Conservation (phyloP, 2,797 vertebrate species). For the Sciurus vulgaris region DNA sequence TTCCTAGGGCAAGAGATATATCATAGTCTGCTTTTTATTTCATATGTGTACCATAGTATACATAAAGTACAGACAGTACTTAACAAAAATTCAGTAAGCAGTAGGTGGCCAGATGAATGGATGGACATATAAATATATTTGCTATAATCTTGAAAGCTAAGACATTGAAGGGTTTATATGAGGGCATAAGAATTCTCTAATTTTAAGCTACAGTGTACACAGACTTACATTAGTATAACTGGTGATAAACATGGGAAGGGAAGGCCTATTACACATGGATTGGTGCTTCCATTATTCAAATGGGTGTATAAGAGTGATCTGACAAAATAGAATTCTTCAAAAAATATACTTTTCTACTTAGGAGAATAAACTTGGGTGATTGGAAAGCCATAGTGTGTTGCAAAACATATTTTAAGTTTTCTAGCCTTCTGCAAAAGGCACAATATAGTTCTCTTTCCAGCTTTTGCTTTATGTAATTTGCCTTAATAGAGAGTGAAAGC, state of each 20-base stretch:
- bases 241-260: neutral
- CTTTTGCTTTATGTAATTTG: conserved; percentile 61
- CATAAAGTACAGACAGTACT: neutral
- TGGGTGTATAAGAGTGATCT: neutral
- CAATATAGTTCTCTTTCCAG: neutral
- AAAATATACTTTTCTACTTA: conserved; percentile 25
- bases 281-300: conserved; percentile 21
- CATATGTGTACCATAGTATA: neutral
- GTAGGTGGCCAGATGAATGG: neutral
- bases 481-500: conserved; percentile 68
- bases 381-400: neutral
- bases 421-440: conserved; percentile 31
- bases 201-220: neutral
- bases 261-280: neutral
- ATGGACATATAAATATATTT: neutral
- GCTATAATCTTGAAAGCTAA: neutral
- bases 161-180: neutral
- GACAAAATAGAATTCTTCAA: conserved; percentile 28
- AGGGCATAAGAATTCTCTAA: neutral
- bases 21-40: neutral
- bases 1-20: neutral
- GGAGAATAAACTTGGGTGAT: neutral
- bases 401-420: conserved; percentile 42
- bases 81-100: neutral
- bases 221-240: neutral